phyloP scores from a whole-genome alignment of 1,140 invertebrate species.

The Philopotamus ludificatus region DNA sequence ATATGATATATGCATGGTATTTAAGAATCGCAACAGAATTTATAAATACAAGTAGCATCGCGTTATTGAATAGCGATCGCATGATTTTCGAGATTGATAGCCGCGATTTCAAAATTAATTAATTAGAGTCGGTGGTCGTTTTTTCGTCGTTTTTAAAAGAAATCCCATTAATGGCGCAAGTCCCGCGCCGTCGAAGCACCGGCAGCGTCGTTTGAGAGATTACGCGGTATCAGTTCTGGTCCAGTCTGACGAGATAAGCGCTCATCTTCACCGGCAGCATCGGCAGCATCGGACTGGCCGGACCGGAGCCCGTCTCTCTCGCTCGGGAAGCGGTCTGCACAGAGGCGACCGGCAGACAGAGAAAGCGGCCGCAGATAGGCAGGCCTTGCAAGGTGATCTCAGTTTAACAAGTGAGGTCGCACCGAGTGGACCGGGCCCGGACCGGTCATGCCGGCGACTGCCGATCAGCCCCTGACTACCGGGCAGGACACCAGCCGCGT shows the following conservation, averaged over 20 bases:
- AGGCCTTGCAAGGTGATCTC: slow-evolving; percentile 42
- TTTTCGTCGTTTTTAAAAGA: too few relatives aligned
- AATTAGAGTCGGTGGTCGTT: too few relatives aligned
- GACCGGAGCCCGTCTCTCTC: not conserved
- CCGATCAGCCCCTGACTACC: not conserved
- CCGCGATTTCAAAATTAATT: too few relatives aligned
- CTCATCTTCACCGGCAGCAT: slow-evolving; percentile 8
- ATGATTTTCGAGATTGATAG: too few relatives aligned
- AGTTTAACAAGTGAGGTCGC: slow-evolving; percentile 39
- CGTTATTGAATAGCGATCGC: too few relatives aligned
- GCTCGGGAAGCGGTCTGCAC: not conserved
- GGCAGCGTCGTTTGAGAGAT: not conserved
- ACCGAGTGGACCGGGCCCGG: slow-evolving; percentile 29
- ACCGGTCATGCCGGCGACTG: slow-evolving; percentile 15
- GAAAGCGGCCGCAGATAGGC: slow-evolving; percentile 12
- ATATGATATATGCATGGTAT: too few relatives aligned
- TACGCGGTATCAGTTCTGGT: not conserved
- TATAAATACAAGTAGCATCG: too few relatives aligned
- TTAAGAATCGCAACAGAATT: too few relatives aligned
- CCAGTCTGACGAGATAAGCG: not conserved
- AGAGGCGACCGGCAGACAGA: slow-evolving; percentile 20
- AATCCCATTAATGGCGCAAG: too few relatives aligned
- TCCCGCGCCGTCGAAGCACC: too few relatives aligned
- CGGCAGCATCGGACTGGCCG: not conserved
- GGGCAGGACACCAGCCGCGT: not conserved